Evolutionary conservation across 2,113 vertebrate species (phyloP), one percentile per base, ranked within the genome.

Genomic region (Galeopterus variegatus): DNA sequence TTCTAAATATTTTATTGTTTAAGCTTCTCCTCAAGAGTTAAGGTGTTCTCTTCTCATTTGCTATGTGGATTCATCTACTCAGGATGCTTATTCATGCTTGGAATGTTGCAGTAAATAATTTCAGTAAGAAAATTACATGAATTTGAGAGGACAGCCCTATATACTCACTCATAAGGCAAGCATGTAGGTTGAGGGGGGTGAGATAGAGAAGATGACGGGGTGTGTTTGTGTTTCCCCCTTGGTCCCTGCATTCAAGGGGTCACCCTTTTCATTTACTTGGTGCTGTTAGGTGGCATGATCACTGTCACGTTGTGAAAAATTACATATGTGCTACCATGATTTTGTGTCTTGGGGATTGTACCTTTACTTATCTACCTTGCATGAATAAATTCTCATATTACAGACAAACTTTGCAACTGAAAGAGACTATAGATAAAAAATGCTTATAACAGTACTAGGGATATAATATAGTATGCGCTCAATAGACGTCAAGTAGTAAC

Each of bases 1-100:
- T n/a, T 75, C 15, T 41, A 19, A 33, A 13, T 88, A 36, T 56
- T 90, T 88, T 75, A 48, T 64, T 65, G 28, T 91, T 54, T 72
- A 94, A 94, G 48, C 8, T 52, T 75, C 56, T 73, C 14, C 28
- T 95, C 72, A 93, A 84, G 41, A 96, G 36, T 58, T 65, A 76
- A 65, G 36, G 5, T 19, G 70, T 94, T 85, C 58, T 54, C 8
- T 67, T 88, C 70, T 69, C n/a, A 75, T 56, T 81, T 81, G 65
- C 24, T 93, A 18, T 12, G 14, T 83, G 58, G 52, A 33, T 88
- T 85, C 50, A 80, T 81, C 41, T 31, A 70, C 56, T 86, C 13
- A 65, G 73, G 21, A 58, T 77, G 19, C 56, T 62, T 41, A 60
- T 65, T 62, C 3, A 33, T 69, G 10, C 77, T 87, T 77, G 45